These are phyloP conservation scores for Mastomys coucha DNA, from an alignment of 2,113 vertebrate species.

Conservation along the genomic window DNA sequence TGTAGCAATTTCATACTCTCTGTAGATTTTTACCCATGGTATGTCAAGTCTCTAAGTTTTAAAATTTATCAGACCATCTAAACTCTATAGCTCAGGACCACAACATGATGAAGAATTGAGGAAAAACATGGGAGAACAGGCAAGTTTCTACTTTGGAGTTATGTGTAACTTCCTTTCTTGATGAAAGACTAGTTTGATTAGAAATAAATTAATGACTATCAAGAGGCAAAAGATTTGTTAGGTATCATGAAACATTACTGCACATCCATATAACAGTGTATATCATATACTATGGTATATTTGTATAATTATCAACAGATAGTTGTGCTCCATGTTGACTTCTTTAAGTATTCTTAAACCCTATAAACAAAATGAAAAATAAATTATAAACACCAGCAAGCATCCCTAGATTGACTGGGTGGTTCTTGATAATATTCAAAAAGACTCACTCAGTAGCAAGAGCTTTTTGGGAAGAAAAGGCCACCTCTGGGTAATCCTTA, in stretches of 20 bases:
- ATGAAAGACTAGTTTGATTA: not conserved
- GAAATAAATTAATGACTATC: conserved; percentile 58
- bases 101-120: not conserved
- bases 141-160: not conserved
- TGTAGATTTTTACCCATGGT: not conserved
- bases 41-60: not conserved
- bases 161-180: not conserved
- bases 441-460: not conserved
- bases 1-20: not conserved
- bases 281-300: not conserved
- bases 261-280: not conserved
- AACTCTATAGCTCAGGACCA: not conserved
- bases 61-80: not conserved
- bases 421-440: not conserved
- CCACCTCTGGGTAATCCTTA: not conserved
- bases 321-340: not conserved
- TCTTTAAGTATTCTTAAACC: not conserved
- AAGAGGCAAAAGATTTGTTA: not conserved
- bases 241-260: not conserved
- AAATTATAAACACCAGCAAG: not conserved
- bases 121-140: not conserved
- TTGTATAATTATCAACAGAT: not conserved
- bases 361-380: conserved; percentile 11
- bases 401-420: not conserved
- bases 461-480: fast-evolving